Conservation (phyloP, 1,140 invertebrate species). For the Heliconius hewitsoni region DNA sequence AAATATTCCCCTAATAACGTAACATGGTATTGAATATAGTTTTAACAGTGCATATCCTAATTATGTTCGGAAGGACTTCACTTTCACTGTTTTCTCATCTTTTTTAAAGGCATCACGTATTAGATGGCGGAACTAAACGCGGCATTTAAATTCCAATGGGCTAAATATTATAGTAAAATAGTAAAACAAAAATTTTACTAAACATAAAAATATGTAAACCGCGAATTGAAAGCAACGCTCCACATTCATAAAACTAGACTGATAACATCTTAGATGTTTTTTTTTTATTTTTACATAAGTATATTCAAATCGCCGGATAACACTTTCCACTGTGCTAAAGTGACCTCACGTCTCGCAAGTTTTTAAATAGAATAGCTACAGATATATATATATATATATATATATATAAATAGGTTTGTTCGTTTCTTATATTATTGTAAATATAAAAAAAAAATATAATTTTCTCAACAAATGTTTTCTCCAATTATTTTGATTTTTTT, state of each 20-base stretch:
- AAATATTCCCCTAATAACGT: too few species aligned
- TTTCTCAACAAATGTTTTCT: neutral
- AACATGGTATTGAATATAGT: too few species aligned
- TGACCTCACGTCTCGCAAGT: conserved; percentile 14
- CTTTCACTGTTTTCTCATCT: neutral
- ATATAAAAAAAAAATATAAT: too few species aligned
- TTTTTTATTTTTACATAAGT: conserved; percentile 41
- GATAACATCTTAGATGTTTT: conserved; percentile 32
- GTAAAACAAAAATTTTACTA: conserved; percentile 35
- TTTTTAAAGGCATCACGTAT: neutral
- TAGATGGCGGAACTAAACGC: neutral
- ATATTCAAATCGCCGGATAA: conserved; percentile 49
- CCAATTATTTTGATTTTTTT: neutral
- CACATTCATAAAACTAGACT: conserved; percentile 40
- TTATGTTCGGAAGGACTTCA: neutral
- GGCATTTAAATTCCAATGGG: neutral
- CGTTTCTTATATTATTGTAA: too few species aligned
- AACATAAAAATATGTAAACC: conserved; percentile 26
- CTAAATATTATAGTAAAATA: neutral
- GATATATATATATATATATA: too few species aligned
- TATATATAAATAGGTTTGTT: neutral
- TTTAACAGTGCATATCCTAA: neutral
- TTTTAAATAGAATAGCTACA: conserved; percentile 15
- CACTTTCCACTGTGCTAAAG: conserved; percentile 42
- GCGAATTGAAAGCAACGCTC: conserved; percentile 38